Evolutionary conservation across 2,113 vertebrate genomes (phyloP), one percentile per base, ranked within the genome.

Genomic region (Ranitomeya imitator): DNA sequence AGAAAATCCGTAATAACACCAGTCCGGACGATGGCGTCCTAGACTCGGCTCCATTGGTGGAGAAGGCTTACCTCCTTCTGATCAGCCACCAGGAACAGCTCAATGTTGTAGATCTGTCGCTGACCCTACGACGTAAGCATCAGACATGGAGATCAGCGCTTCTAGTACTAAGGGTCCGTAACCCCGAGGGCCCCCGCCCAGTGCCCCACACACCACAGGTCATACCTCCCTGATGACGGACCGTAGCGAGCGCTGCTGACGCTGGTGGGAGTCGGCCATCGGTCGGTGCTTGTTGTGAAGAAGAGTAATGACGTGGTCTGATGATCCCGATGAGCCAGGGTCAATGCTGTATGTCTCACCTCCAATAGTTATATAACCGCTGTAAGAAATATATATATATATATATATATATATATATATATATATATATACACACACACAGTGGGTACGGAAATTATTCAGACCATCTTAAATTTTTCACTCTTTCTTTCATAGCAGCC

Each of bases 21-120:
- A 45, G 37, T 45, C 37, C 26, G 26, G 26, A 31, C 26, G 26
- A 31, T 31, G 26, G 26, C 26, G 26, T 31, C 3, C 37, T 45
- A 45, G 37, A 74, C 31, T 5, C n/a, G 13, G 5, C 6, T 6
- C 4, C 19, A 65, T 9, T 1, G 26, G 55, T 23, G 21, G 21
- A 71, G 7, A 61, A 0, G 2, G 18, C 60, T 85, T 87, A 90
- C 90, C 90, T 90, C 85, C 45, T 69, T 81, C n/a, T 77, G 79
- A 69, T 90, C 90, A 11, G 90, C 90, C 63, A 89, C 90, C 74
- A 90, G 79, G 80, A 88, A 90, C 21, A 90, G 88, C 85, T 90
- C 90, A 52, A 90, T 85, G 55, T 61, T 86, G 71, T 83, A 79
- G 9, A 19, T 80, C 51, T 71, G 5, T 10, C 57, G 69, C 11